Conservation (phyloP, 2,113 vertebrate species). For the Scolopax mira region DNA sequence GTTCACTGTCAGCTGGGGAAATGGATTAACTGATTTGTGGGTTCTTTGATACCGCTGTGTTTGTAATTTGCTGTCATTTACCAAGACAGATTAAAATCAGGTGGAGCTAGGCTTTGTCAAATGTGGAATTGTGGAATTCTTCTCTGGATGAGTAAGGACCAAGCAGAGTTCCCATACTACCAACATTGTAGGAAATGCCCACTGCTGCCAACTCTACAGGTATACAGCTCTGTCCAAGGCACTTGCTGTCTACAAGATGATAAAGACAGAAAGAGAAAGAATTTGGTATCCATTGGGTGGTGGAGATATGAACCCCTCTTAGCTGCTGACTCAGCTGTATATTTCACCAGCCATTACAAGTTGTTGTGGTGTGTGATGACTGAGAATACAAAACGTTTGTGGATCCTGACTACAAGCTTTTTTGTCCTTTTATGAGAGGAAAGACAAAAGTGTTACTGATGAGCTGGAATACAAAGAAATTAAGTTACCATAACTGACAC, state of each 20-base stretch:
- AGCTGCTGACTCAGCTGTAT: neutral
- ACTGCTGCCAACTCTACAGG: neutral
- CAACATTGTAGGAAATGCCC: neutral
- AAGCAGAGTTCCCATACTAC: neutral
- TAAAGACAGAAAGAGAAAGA: neutral
- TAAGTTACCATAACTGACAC: neutral
- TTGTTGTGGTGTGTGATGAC: neutral
- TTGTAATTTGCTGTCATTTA: neutral
- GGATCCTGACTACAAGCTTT: neutral
- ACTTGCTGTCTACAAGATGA: neutral
- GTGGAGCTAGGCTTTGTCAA: neutral
- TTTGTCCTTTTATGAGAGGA: neutral
- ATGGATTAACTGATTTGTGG: neutral
- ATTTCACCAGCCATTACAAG: neutral
- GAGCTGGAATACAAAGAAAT: neutral
- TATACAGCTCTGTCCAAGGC: neutral
- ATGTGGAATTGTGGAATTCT: neutral
- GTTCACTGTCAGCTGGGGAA: neutral
- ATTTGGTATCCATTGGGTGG: neutral
- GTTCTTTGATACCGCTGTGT: neutral
- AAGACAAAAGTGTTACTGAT: neutral
- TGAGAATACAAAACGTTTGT: neutral
- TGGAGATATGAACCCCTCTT: neutral
- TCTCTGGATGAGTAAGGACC: neutral
- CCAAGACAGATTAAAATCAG: neutral